These are phyloP conservation scores for Caiman crocodilus DNA, from an alignment of 2,797 vertebrate genomes.

Conservation along the genomic window DNA sequence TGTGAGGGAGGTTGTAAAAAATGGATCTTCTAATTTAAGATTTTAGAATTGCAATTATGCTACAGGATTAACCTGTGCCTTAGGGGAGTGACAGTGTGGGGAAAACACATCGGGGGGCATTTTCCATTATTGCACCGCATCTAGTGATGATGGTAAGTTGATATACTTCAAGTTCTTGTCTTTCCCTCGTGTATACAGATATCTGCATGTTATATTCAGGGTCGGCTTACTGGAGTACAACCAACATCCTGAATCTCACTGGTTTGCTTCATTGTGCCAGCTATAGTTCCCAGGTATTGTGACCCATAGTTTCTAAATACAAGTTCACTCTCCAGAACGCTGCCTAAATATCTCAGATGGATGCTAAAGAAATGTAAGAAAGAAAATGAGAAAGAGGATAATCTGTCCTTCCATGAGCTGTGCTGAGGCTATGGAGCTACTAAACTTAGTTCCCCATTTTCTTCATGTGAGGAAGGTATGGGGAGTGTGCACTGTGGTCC, in stretches of 20 bases:
- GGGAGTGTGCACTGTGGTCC: background rate
- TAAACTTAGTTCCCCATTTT: too few relatives aligned
- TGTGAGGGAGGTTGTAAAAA: background rate
- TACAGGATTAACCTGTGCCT: background rate
- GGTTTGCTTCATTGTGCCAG: background rate
- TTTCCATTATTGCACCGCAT: background rate
- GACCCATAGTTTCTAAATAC: background rate
- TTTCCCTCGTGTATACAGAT: background rate
- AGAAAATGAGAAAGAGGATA: background rate
- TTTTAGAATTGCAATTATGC: background rate
- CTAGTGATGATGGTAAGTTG: background rate
- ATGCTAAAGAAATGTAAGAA: background rate
- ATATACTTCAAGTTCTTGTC: background rate
- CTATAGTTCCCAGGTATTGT: accelerated
- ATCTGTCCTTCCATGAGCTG: background rate
- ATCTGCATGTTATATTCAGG: background rate
- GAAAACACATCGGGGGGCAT: background rate
- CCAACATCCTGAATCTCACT: background rate
- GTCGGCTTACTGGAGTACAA: background rate
- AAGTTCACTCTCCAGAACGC: background rate
- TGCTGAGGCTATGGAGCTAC: background rate
- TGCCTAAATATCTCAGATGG: background rate
- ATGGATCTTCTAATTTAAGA: background rate
- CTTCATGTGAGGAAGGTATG: background rate
- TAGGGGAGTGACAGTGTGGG: background rate